These are phyloP conservation scores for Pachycephus smyrnensis DNA, from an alignment of 2,888 invertebrate species.

Conservation along the genomic window DNA sequence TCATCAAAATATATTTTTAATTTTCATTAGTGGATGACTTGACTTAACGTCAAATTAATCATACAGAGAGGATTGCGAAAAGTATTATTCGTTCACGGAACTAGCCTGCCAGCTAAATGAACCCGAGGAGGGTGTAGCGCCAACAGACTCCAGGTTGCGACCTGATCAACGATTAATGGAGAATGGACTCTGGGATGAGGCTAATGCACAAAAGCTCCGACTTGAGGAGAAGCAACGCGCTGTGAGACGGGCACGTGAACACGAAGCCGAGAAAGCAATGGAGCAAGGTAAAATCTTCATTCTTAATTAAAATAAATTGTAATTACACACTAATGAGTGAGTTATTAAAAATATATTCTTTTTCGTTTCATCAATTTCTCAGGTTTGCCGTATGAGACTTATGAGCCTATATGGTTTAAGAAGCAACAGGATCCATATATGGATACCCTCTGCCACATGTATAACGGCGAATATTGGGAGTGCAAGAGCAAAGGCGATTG, in stretches of 20 bases:
- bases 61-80: conserved; percentile 73
- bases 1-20: neutral
- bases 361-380: conserved; percentile 30
- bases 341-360: conserved; percentile 1
- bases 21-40: neutral
- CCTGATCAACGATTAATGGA: conserved; percentile 99
- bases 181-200: conserved; percentile 90
- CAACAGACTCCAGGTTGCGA: conserved; percentile 91
- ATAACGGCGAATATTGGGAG: conserved; percentile 92
- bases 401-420: conserved; percentile 91
- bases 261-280: conserved; percentile 80
- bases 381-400: conserved; percentile 78
- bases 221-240: conserved; percentile 97
- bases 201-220: conserved; percentile 85
- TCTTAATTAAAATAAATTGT: conserved; percentile 1
- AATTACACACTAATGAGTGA: conserved; percentile 34
- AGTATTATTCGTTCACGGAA: conserved; percentile 94
- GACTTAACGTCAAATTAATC: conserved; percentile 2
- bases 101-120: conserved; percentile 98
- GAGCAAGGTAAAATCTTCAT: conserved; percentile 67
- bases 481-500: conserved; percentile 90
- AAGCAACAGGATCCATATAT: conserved; percentile 82
- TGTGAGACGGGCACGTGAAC: conserved; percentile 81
- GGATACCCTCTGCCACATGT: conserved; percentile 81
- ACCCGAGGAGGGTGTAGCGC: conserved; percentile 90